Base-by-base conservation (phyloP, 1,140 invertebrate species). In the Zaprionus lachaisei region DNA sequence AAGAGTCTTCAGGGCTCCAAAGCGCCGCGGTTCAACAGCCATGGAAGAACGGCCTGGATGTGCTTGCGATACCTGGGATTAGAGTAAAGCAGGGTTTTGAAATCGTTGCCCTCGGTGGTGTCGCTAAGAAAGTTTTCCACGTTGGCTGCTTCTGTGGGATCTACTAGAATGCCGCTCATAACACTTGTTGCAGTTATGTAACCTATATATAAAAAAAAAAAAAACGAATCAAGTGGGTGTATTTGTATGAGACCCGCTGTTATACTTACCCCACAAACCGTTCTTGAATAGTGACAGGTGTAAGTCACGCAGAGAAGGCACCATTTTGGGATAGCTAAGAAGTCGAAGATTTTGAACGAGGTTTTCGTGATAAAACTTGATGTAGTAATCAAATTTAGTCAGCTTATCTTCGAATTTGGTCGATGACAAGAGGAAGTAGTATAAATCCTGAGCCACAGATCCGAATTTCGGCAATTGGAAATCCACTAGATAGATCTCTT, bases 351-450 rank as follows among this genome's bases (percentile, higher is more conserved):
- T 63, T 51, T 92, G 56, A 0, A 71, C 62, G 5, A 92, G 69
- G 47, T 73, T 80, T n/a, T 91, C 80, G 51, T 92, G 80, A 44
- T 92, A 92, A 34, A 77, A 74, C 63, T 90, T 91, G 5, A 92
- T 60, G 17, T 89, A 86, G 34, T 91, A 81, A 47, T 92, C 91
- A 38, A 92, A 92, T 26, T 91, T 80, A 20, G 71, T 79, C 3
- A 92, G 31, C 44, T 92, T 92, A 22, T 91, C 76, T 44, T 92
- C 87, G 51, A 81, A 67, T 41, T 73, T 90, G 1, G 91, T 83
- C 9, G 87, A 92, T 0, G 91, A 91, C 0, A 92, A 6, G 4
- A 92, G 49, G 6, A 91, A 81, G 34, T 92, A 92, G 4, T 72
- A 55, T 31, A 92, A 65, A 67, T 92, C 91, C 34, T 85, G 78